A percentile compares a stretch with the other conserved stretches of the same genome.
Conservation (phyloP, 2,113 vertebrate genomes). For the Oxyruncus cristatus region DNA sequence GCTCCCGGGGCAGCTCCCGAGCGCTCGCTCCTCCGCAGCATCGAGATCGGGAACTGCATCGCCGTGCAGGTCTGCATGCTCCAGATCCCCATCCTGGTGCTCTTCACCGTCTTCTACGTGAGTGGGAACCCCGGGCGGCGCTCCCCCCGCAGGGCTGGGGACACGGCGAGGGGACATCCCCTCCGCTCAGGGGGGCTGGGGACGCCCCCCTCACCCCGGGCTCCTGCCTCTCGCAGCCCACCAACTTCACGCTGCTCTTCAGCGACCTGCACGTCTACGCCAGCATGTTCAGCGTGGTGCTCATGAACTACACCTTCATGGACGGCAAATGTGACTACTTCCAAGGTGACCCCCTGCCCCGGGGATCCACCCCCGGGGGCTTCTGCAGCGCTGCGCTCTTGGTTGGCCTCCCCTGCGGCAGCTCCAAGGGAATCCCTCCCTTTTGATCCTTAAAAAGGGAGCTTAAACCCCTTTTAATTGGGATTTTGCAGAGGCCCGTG, state of each 20-base stretch:
- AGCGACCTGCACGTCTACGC: constrained; percentile 81
- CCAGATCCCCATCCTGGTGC: constrained; percentile 87
- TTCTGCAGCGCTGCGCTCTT: neutral
- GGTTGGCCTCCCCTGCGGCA: neutral
- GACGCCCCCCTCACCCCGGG: too few species aligned
- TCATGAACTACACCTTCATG: constrained; percentile 87
- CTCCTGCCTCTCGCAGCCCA: constrained; percentile 54
- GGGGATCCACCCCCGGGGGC: neutral
- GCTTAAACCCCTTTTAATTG: neutral
- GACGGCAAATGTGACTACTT: constrained; percentile 90
- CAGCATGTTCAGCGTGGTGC: constrained; percentile 87
- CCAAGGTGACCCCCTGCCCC: constrained; percentile 70
- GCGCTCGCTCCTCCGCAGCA: constrained; percentile 63
- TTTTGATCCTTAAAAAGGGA: neutral
- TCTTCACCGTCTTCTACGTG: constrained; percentile 89
- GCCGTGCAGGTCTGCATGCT: constrained; percentile 92
- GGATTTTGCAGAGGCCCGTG: neutral
- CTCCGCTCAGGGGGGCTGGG: too few species aligned
- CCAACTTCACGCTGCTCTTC: constrained; percentile 82
- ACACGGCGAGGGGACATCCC: too few species aligned
- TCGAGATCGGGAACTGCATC: constrained; percentile 89
- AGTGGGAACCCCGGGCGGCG: constrained; percentile 37
- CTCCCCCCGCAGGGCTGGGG: accelerated
- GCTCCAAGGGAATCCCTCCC: neutral
- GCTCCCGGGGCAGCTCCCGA: neutral